Evolutionary conservation across 2,888 invertebrate species (phyloP).

Genomic region (Ichneumoninae sp.): DNA sequence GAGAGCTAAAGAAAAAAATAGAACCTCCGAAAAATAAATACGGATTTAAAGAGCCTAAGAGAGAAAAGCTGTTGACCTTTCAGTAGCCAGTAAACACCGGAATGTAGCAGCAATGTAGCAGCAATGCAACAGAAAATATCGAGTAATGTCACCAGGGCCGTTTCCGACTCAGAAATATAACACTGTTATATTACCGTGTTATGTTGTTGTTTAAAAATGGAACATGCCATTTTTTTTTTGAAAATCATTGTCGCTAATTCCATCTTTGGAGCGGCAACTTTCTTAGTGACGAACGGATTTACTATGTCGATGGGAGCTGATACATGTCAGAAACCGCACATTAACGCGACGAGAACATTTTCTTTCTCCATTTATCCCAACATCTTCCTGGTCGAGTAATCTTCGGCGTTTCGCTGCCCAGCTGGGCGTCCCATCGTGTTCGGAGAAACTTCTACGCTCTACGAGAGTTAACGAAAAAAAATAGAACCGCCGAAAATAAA

Average conservation of each 20-base stretch:
- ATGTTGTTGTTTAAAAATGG: conserved; percentile 34
- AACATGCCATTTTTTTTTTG: conserved; percentile 15
- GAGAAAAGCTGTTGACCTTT: not conserved
- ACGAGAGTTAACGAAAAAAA: not conserved
- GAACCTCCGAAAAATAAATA: too few relatives aligned
- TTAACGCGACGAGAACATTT: conserved; percentile 70
- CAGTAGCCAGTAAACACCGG: too few relatives aligned
- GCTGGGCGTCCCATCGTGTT: conserved; percentile 6
- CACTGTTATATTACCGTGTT: conserved; percentile 29
- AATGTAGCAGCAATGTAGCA: too few relatives aligned
- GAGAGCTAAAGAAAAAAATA: not conserved
- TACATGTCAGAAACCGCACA: conserved; percentile 47
- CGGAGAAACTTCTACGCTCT: not conserved
- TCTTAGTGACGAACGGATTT: too few relatives aligned
- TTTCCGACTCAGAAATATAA: conserved; percentile 21
- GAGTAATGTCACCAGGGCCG: not conserved
- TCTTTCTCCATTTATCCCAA: conserved; percentile 45
- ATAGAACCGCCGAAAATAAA: too few relatives aligned
- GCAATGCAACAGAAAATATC: too few relatives aligned
- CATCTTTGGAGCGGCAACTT: too few relatives aligned
- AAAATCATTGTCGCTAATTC: too few relatives aligned
- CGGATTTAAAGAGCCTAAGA: too few relatives aligned
- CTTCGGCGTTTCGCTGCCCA: not conserved
- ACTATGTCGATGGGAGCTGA: too few relatives aligned
- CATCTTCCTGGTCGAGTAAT: conserved; percentile 29